These are phyloP conservation scores for Chirona hameri DNA, from an alignment of 2,888 invertebrate species.

Conservation along the genomic window DNA sequence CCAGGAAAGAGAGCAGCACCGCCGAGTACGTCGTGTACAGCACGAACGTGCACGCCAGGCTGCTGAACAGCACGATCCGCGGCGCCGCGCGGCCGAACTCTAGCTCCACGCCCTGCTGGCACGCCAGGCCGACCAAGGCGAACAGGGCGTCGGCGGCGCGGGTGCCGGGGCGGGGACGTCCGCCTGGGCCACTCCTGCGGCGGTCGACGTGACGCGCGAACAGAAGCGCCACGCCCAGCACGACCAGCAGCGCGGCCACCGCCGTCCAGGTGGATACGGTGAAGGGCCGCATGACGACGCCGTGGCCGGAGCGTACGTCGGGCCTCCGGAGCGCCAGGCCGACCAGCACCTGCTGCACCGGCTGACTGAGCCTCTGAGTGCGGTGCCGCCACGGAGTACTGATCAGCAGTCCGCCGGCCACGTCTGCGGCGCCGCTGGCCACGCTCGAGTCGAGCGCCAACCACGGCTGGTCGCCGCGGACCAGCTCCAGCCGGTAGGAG, in stretches of 20 bases:
- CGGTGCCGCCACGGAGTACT: background rate
- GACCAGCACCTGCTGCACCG: background rate
- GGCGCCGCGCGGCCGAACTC: background rate
- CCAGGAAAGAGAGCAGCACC: background rate
- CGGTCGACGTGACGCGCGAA: background rate
- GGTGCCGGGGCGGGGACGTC: constrained; percentile 31
- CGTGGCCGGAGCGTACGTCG: background rate
- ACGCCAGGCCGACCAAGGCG: constrained; percentile 62
- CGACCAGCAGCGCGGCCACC: background rate
- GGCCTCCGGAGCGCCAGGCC: background rate
- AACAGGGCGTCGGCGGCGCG: constrained; percentile 55
- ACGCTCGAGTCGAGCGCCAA: background rate
- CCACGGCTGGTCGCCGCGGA: background rate
- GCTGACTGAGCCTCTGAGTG: too few species aligned
- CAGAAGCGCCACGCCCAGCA: background rate
- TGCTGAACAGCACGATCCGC: constrained; percentile 43
- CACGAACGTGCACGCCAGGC: constrained; percentile 63
- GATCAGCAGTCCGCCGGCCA: background rate
- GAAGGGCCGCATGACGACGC: constrained; percentile 26
- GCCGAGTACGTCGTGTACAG: background rate
- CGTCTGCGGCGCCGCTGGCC: background rate
- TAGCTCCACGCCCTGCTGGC: constrained; percentile 59
- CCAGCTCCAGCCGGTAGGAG: background rate
- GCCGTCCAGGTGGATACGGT: background rate
- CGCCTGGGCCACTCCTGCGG: too few species aligned